These are phyloP conservation scores for Halocynthia aurantium DNA, from an alignment of 23 tunicate species.

Conservation along the genomic window DNA sequence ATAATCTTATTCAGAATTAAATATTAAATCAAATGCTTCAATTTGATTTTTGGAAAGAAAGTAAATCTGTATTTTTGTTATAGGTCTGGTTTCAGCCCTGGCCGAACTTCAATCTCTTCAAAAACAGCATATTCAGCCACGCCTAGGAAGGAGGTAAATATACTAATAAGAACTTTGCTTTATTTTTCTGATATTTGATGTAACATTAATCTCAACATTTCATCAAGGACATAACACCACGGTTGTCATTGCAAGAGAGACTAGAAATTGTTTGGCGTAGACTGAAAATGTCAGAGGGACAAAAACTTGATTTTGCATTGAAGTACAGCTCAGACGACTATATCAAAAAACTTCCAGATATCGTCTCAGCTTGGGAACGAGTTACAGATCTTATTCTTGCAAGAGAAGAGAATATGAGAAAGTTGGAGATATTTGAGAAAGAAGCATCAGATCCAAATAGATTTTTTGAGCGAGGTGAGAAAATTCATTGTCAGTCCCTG, in stretches of 20 bases:
- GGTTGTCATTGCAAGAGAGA: slow-evolving; percentile 33
- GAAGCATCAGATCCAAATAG: slow-evolving; percentile 88
- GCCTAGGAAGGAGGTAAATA: too few species aligned
- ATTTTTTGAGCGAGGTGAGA: slow-evolving; percentile 62
- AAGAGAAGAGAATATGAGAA: slow-evolving; percentile 59
- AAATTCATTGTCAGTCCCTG: neutral
- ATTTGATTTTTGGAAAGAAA: too few species aligned
- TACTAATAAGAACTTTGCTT: too few species aligned
- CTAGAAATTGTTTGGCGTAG: slow-evolving; percentile 69
- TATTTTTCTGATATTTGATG: too few species aligned
- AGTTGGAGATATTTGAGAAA: slow-evolving; percentile 78
- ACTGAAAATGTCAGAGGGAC: slow-evolving; percentile 41
- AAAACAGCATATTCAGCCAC: neutral
- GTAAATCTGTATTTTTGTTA: neutral
- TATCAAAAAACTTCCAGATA: slow-evolving; percentile 28
- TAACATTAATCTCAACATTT: too few species aligned
- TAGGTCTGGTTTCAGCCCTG: neutral
- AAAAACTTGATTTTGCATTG: slow-evolving; percentile 55
- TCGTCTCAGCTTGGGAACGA: slow-evolving; percentile 66
- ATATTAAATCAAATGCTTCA: too few species aligned
- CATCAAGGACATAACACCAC: too few species aligned
- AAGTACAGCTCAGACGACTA: slow-evolving; percentile 62
- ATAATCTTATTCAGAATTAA: too few species aligned
- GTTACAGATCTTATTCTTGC: slow-evolving; percentile 46
- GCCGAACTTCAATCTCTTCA: neutral